Conservation (phyloP, 2,797 vertebrate genomes). For the Peromyscus attwateri region DNA sequence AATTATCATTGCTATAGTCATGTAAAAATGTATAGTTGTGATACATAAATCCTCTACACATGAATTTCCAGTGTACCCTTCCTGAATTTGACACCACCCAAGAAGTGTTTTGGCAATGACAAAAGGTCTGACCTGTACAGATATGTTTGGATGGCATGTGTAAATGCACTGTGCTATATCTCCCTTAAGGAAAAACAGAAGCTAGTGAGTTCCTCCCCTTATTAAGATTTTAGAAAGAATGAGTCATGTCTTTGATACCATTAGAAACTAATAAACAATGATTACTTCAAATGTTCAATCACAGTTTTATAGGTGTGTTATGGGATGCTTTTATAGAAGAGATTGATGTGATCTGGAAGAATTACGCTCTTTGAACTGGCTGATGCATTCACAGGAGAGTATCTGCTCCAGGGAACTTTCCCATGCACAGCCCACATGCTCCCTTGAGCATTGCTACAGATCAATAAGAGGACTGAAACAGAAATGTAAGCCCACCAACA, state of each 20-base stretch:
- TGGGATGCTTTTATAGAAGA: background rate
- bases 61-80: conserved; percentile 38
- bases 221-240: background rate
- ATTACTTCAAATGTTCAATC: background rate
- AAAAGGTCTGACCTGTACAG: background rate
- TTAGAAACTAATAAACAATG: background rate
- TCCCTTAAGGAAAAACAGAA: conserved; percentile 1
- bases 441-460: background rate
- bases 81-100: background rate
- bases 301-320: conserved; percentile 21
- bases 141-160: background rate
- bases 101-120: background rate
- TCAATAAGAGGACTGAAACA: conserved; percentile 17
- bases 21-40: background rate
- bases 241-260: background rate
- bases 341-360: background rate
- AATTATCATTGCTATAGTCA: background rate
- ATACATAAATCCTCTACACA: background rate
- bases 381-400: background rate
- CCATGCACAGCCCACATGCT: background rate
- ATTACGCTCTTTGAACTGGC: conserved; percentile 11
- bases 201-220: background rate
- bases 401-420: conserved; percentile 2
- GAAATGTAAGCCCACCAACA: background rate
- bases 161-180: background rate